Base-by-base conservation (phyloP, 2,888 invertebrate species). In the Acleris cristana region DNA sequence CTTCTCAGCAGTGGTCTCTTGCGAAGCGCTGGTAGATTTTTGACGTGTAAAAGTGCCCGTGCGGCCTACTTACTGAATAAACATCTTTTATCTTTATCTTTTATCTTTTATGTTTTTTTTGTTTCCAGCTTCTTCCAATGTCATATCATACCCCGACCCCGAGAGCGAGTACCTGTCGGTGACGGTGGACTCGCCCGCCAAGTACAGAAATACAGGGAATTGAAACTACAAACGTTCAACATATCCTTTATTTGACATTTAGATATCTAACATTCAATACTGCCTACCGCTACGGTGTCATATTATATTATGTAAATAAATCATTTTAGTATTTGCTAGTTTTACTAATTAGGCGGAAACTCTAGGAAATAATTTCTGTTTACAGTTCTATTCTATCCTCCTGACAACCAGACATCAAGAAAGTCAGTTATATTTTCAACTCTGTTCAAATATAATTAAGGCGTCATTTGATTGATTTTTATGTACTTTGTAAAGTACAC, bases 131-230 rank as follows among this genome's bases (percentile, higher is more conserved):
- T 73, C 85, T 1, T 69, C 76, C 2, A 80, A 84, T 68, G 73
- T 75, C 23, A 75, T 72, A 53, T 79, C 83, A 0, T 71, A 72
- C 10, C 84, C 77, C 54, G 80, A 82, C 10, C 53, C 74, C 2
- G 81, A 82, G 6, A 65, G 71, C 0, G 80, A 74, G 21, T 85
- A 86, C 60, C 69, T 86, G 26, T 84, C 82, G 64, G 73, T 85
- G 0, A 79, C 81, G 0, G 68, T 87, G 14, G 87, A 88, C 21
- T 76, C 80, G 2, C 83, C 86, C 6, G 66, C 66, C 10, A 62
- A 57, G 34, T 62, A 66, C 44, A 63, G 48, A n/a, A 12, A 65
- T 21, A 57, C 62, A 8, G 53, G 67, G 58, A 58, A 67, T 63
- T 63, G 19, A 67, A 63, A 66, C 60, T 19, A 19, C 18, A 10